Evolutionary conservation across 2,797 vertebrate genomes (phyloP).

Genomic region (Sebastes vulpes): DNA sequence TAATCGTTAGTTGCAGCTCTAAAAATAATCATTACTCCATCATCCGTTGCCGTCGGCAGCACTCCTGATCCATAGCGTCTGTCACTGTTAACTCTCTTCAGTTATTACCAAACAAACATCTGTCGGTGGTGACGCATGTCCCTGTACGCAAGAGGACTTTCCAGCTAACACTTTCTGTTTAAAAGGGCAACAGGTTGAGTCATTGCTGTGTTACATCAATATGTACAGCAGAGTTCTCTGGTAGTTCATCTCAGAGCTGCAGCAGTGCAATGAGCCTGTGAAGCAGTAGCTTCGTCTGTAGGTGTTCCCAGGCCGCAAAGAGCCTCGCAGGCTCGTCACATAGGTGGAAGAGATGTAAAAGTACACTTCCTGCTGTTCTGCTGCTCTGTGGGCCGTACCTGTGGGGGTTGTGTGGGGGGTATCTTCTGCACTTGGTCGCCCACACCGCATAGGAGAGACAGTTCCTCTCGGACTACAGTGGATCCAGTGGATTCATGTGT

Average conservation of each 20-base stretch:
- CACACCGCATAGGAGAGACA: background rate
- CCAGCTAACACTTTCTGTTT: background rate
- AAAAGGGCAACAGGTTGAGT: conserved; percentile 2
- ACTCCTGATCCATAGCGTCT: background rate
- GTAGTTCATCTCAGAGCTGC: background rate
- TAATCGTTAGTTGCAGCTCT: background rate
- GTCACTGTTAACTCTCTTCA: background rate
- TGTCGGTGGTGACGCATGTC: background rate
- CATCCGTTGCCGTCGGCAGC: background rate
- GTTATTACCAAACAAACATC: conserved; percentile 8
- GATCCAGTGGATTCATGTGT: background rate
- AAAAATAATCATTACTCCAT: background rate
- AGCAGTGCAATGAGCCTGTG: background rate
- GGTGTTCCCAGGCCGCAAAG: conserved; percentile 50
- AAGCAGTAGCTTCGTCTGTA: conserved; percentile 11
- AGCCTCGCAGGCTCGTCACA: conserved; percentile 42
- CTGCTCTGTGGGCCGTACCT: conserved; percentile 52
- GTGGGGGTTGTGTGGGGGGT: conserved; percentile 20
- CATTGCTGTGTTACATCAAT: conserved; percentile 7
- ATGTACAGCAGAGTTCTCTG: background rate
- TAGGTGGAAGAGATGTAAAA: conserved; percentile 59
- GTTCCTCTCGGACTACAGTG: conserved; percentile 14
- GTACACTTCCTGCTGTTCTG: conserved; percentile 67
- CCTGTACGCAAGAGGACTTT: background rate
- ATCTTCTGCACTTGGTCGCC: conserved; percentile 28